Evolutionary conservation across 2,888 invertebrate genomes (phyloP).

Genomic region (Pristionchus fissidentatus): DNA sequence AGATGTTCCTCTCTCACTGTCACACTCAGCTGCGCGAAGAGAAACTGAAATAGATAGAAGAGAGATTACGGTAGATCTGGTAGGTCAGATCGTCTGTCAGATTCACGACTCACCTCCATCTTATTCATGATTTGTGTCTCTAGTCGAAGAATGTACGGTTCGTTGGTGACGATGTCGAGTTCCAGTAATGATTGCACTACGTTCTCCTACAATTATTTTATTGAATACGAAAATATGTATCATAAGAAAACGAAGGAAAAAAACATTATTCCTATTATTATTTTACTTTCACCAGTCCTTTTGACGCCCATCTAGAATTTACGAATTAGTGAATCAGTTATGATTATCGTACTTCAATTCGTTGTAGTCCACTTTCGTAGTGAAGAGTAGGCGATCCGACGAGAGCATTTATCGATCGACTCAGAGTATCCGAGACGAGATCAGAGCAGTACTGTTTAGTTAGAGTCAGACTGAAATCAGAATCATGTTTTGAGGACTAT

Average conservation of each 20-base stretch:
- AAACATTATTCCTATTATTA: no score
- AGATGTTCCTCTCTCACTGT: conserved; percentile 59
- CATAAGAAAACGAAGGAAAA: not conserved
- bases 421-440: conserved; percentile 35
- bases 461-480: conserved; percentile 28
- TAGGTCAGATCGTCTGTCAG: not conserved
- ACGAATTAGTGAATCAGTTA: no score
- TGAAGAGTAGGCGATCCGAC: conserved; percentile 29
- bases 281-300: no score
- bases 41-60: conserved; percentile 54
- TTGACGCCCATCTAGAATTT: no score
- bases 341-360: conserved; percentile 44
- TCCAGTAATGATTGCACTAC: conserved; percentile 42
- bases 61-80: not conserved
- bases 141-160: not conserved
- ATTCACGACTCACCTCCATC: conserved; percentile 29
- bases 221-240: not conserved
- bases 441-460: conserved; percentile 48
- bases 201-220: conserved; percentile 25
- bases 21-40: conserved; percentile 64
- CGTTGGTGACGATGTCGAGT: conserved; percentile 40
- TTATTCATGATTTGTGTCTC: conserved; percentile 43
- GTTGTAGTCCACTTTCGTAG: conserved; percentile 7
- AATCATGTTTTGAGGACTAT: no score
- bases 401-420: conserved; percentile 41